These are phyloP conservation scores for Saccopteryx leptura DNA, from an alignment of 2,113 vertebrate genomes.

Conservation along the genomic window DNA sequence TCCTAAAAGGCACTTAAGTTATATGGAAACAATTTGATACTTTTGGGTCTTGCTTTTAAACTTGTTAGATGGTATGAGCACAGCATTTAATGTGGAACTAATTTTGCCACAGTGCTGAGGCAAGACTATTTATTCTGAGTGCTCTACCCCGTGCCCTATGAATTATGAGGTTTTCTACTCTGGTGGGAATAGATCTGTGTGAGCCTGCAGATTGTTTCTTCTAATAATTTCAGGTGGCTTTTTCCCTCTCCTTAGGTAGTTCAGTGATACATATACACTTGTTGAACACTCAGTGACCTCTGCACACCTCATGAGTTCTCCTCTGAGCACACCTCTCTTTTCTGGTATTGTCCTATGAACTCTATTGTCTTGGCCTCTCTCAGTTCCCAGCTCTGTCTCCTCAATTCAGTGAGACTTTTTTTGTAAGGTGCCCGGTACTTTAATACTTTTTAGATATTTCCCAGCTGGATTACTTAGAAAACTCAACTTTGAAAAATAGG, in stretches of 20 bases:
- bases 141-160: neutral
- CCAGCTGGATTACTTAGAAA: neutral
- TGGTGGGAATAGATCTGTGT: neutral
- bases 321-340: neutral
- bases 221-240: neutral
- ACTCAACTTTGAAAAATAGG: neutral
- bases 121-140: neutral
- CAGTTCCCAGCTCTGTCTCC: neutral
- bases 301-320: neutral
- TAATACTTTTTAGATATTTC: neutral
- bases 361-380: neutral
- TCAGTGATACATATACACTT: neutral
- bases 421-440: neutral
- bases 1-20: neutral
- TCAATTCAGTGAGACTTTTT: neutral
- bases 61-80: neutral
- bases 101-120: neutral
- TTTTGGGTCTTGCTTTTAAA: constrained; percentile 27
- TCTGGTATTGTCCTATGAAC: neutral
- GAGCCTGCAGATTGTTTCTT: neutral
- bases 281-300: neutral
- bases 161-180: neutral
- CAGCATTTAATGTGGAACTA: neutral
- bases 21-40: neutral
- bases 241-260: neutral